Percentiles rank a stretch among this genome's conserved stretches.
Conservation (phyloP, 35 echinoderm and acorn worm species). For the Strongylocentrotus purpuratus region DNA sequence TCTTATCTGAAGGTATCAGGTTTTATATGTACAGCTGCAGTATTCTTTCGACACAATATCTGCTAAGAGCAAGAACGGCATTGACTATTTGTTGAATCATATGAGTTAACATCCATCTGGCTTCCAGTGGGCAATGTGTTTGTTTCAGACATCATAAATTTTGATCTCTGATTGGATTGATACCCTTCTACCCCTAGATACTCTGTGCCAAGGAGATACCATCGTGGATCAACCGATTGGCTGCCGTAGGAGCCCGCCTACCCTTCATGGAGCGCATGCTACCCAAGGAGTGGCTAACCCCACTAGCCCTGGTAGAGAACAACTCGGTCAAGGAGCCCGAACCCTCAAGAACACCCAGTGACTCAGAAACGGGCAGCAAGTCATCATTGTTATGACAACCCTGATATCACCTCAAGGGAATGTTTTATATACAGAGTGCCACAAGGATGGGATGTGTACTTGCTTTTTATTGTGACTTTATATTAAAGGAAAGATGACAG, state of each 20-base stretch:
- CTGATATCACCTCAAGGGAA: neutral
- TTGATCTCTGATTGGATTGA: neutral
- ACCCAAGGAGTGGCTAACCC: slow-evolving; percentile 98
- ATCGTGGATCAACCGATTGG: slow-evolving; percentile 94
- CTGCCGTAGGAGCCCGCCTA: slow-evolving; percentile 83
- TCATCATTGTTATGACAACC: slow-evolving; percentile 39
- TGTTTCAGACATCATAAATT: no score
- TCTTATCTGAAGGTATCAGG: no score
- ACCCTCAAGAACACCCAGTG: slow-evolving; percentile 45
- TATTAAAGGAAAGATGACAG: neutral
- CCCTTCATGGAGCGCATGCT: slow-evolving; percentile 96
- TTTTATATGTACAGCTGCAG: no score
- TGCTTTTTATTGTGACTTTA: neutral
- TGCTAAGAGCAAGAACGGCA: no score
- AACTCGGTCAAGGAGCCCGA: slow-evolving; percentile 66
- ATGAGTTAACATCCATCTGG: no score
- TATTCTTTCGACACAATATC: no score
- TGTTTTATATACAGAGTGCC: neutral
- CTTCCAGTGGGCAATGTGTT: no score
- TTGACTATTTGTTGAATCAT: no score
- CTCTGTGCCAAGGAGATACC: slow-evolving; percentile 92
- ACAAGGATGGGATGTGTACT: neutral
- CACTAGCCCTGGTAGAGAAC: slow-evolving; percentile 76
- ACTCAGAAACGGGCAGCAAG: slow-evolving; percentile 43
- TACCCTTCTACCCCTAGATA: slow-evolving; percentile 59